phyloP scores from a whole-genome alignment of 2,888 invertebrate genomes.

The Hypena proboscidalis region DNA sequence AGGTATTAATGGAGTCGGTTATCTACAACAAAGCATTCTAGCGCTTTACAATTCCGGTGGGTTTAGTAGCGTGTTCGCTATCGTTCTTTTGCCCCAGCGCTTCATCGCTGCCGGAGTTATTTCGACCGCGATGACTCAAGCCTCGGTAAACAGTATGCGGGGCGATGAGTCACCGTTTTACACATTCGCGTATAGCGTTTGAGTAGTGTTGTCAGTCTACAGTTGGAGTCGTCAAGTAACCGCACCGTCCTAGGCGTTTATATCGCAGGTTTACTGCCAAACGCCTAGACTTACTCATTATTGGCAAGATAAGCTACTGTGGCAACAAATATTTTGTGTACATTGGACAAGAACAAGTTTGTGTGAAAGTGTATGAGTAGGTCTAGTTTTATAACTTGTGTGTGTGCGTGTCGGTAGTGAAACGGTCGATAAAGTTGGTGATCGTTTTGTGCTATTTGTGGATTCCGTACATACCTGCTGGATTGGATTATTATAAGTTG shows the following conservation, averaged over 20 bases:
- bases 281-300: slow-evolving; percentile 65
- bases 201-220: slow-evolving; percentile 84
- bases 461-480: slow-evolving; percentile 67
- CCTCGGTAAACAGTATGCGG: slow-evolving; percentile 86
- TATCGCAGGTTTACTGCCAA: slow-evolving; percentile 78
- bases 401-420: slow-evolving; percentile 81
- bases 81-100: slow-evolving; percentile 61
- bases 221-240: slow-evolving; percentile 80
- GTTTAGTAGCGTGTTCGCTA: slow-evolving; percentile 44
- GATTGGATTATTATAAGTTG: slow-evolving; percentile 55
- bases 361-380: slow-evolving; percentile 74
- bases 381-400: slow-evolving; percentile 67
- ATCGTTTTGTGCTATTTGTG: slow-evolving; percentile 77
- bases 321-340: slow-evolving; percentile 59
- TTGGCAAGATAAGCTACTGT: slow-evolving; percentile 62
- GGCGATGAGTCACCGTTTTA: slow-evolving; percentile 86
- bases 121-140: slow-evolving; percentile 81
- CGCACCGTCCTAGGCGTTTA: slow-evolving; percentile 75
- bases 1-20: slow-evolving; percentile 82
- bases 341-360: slow-evolving; percentile 65
- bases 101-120: slow-evolving; percentile 65
- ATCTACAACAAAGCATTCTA: slow-evolving; percentile 63
- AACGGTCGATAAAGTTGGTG: slow-evolving; percentile 81
- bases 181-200: slow-evolving; percentile 85
- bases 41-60: slow-evolving; percentile 63